phyloP scores from a whole-genome alignment of 23 tunicate genomes.

The Styela plicata region DNA sequence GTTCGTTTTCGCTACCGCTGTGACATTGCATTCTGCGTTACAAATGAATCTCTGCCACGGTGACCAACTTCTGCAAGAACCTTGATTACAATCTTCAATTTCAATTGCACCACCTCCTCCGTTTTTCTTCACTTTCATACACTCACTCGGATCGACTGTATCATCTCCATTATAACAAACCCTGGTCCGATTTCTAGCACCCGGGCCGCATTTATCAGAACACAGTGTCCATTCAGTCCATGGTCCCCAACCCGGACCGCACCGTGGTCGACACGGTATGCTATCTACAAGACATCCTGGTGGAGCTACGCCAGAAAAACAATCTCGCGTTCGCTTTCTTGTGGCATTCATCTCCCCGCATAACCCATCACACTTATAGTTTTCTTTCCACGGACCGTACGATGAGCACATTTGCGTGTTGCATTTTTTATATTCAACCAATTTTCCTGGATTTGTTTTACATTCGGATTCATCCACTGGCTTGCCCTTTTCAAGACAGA shows the following conservation, averaged over 20 bases:
- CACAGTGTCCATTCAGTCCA: constrained; percentile 2
- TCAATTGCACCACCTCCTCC: neutral
- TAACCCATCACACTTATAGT: neutral
- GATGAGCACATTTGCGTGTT: neutral
- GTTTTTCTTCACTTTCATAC: neutral
- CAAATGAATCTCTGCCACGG: neutral
- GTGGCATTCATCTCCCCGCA: neutral
- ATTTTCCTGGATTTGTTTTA: neutral
- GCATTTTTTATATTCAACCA: neutral
- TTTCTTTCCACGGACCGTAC: neutral
- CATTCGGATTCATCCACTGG: neutral
- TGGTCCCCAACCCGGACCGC: constrained; percentile 6
- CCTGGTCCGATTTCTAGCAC: neutral
- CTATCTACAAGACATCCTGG: neutral
- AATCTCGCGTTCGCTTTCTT: neutral
- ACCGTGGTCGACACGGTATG: neutral
- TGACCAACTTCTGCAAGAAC: neutral
- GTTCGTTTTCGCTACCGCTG: neutral
- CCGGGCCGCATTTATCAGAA: neutral
- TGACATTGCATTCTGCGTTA: neutral
- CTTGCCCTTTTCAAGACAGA: neutral
- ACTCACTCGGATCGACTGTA: neutral
- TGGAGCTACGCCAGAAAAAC: constrained; percentile 12
- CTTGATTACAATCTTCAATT: neutral
- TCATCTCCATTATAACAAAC: neutral